Base-by-base conservation (phyloP, 1,140 invertebrate species). In the Pseudachorutes palmiensis region DNA sequence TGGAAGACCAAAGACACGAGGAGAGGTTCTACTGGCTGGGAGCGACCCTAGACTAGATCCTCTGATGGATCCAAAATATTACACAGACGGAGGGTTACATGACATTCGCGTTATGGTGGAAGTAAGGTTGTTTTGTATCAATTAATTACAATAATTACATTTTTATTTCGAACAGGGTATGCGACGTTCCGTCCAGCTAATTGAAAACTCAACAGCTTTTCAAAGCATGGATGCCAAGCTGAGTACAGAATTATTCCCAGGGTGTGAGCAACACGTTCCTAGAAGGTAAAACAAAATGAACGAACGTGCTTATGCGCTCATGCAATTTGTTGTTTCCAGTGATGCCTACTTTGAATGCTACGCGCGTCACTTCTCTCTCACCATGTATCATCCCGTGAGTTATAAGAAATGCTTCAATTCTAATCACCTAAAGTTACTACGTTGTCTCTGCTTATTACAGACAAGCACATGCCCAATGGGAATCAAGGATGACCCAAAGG, bases 11-110 rank as follows among this genome's bases (percentile, higher is more conserved):
- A 87, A 86, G 75, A 94, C 91, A 75, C 83, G 84, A 0, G 92
- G 92, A 0, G 87, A 86, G 83, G 80, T 96, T 3, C 82, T 85
- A 19, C 75, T 96, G 0, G 85, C 83, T 65, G 90, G 84, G 51
- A 82, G 79, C 28, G 87, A 97, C 79, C 94, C 94, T 0, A 82
- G 85, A 5, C 83, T 88, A 2, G 83, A 89, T 73, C 94, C 94
- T 0, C 83, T 88, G 1, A 89, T 97, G 26, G 88, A 92, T 77
- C 93, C 94, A 0, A 94, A 94, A 75, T 94, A 94, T 75, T 90
- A 94, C 74, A 86, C 88, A 0, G 85, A 91, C 70, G 84, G 84
- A 69, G 24, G 24, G 14, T 55, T 24, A 14, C 84, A 89, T 72
- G 91, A 93, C 70, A 82, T 92, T 22, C 79, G 86, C 70, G 82